Base-by-base conservation (phyloP, 2,113 vertebrate species). In the Setophaga kirtlandii region DNA sequence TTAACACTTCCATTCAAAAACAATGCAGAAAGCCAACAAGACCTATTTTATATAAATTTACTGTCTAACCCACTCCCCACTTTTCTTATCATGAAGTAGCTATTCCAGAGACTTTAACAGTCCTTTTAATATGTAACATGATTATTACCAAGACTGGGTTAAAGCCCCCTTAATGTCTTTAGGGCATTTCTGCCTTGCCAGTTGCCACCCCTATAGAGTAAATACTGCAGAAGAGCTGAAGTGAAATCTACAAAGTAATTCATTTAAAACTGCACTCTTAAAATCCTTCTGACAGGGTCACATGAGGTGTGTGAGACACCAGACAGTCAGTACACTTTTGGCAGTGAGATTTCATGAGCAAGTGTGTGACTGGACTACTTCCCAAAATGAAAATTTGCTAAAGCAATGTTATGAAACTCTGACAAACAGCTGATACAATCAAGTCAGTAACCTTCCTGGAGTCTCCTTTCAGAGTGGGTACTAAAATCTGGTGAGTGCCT, bases 371-470 rank as follows among this genome's bases (percentile, higher is more conserved):
- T 70, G 24, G 76, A 75, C 39, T 70, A 22, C 10, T 52, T 49
- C 15, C 52, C 30, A 56, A 62, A 86, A 13, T 7, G 14, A 4
- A 84, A 39, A 49, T 53, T 69, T 4, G 1, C 11, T 77, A 73
- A 93, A 78, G 49, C 16, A 68, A 80, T 58, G 14, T 4, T 64
- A 27, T 22, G 33, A 82, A 52, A 11, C 39, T 58, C 37, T 37
- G 31, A 52, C 0, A 0, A 50, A 31, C 1, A 67, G 21, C 3
- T 80, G 39, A 65, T 21, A 39, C 0, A 83, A 30, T 33, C 16
- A 65, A 50, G 65, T 15, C 46, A 46, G 53, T 22, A 79, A 73
- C 18, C 22, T 37, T 74, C 47, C 27, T n/a, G 46, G 35, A 52
- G 50, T 30, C 12, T 87, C 12, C 15, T 58, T 41, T 70, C 30